These are phyloP conservation scores for Nomia melanderi DNA, from an alignment of 1,140 invertebrate species.

Conservation along the genomic window DNA sequence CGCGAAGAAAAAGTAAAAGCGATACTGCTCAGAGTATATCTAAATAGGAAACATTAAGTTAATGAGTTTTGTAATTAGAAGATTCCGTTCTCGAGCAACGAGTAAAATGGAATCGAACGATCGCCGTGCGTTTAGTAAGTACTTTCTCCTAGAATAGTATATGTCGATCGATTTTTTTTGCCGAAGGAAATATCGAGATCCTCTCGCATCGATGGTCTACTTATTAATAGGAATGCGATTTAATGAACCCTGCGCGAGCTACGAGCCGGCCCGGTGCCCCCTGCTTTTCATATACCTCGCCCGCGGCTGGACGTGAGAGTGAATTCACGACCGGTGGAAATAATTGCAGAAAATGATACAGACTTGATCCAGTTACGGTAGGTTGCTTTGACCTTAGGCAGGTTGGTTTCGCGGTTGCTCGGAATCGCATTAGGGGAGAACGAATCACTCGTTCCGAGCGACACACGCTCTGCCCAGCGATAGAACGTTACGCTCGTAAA, in stretches of 20 bases:
- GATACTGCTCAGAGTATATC: too few species aligned
- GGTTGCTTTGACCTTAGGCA: conserved; percentile 18
- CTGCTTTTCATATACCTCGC: background rate
- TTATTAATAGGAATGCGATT: conserved; percentile 25
- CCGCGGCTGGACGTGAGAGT: background rate
- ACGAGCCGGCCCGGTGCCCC: too few species aligned
- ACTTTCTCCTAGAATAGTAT: background rate
- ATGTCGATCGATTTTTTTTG: background rate
- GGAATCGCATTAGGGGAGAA: conserved; percentile 5
- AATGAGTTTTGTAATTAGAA: background rate
- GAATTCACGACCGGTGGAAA: conserved; percentile 6
- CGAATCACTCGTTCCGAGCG: background rate
- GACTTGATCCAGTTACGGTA: conserved; percentile 27
- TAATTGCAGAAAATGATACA: conserved; percentile 13
- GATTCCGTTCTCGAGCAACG: background rate
- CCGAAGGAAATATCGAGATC: background rate
- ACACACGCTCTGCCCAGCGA: background rate
- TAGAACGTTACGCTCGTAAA: background rate
- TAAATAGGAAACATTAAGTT: background rate
- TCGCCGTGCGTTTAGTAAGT: background rate
- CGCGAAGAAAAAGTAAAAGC: background rate
- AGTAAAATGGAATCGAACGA: background rate
- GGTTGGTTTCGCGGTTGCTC: too few species aligned
- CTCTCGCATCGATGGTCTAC: background rate
- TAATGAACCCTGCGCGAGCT: background rate